Conservation (phyloP, 2,888 invertebrate genomes). For the Polylopha cassiicola region DNA sequence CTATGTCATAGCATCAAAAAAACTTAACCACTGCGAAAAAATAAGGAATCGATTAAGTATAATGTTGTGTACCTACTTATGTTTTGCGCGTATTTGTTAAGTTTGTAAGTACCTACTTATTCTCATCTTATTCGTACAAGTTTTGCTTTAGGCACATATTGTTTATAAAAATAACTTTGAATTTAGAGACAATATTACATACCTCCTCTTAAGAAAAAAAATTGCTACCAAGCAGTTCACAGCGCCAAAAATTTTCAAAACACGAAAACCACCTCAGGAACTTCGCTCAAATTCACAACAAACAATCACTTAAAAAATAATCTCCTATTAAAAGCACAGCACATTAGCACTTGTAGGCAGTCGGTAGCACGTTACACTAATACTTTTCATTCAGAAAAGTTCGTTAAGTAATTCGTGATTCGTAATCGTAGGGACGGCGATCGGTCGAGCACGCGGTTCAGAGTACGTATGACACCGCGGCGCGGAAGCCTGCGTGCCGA, state of each 20-base stretch:
- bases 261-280: too few relatives aligned
- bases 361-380: conserved; percentile 35
- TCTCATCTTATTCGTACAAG: too few relatives aligned
- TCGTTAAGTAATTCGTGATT: conserved; percentile 46
- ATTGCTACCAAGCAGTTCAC: too few relatives aligned
- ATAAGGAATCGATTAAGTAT: too few relatives aligned
- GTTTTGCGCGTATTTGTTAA: too few relatives aligned
- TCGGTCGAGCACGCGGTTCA: conserved; percentile 53
- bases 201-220: too few relatives aligned
- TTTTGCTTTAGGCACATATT: too few relatives aligned
- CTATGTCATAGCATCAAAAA: conserved; percentile 17
- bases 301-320: conserved; percentile 13
- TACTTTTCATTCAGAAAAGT: conserved; percentile 72
- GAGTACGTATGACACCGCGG: conserved; percentile 47
- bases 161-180: too few relatives aligned
- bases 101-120: too few relatives aligned
- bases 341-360: conserved; percentile 15
- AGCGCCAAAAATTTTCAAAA: too few relatives aligned
- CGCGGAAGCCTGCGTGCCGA: conserved; percentile 41
- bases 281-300: conserved; percentile 2
- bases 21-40: conserved; percentile 12
- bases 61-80: too few relatives aligned
- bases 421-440: conserved; percentile 33
- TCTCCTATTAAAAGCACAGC: conserved; percentile 17
- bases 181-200: too few relatives aligned